Percentiles rank a stretch among this genome's conserved stretches.
These are phyloP conservation scores for Connochaetes taurinus DNA, from an alignment of 2,113 vertebrate species.

Conservation along the genomic window DNA sequence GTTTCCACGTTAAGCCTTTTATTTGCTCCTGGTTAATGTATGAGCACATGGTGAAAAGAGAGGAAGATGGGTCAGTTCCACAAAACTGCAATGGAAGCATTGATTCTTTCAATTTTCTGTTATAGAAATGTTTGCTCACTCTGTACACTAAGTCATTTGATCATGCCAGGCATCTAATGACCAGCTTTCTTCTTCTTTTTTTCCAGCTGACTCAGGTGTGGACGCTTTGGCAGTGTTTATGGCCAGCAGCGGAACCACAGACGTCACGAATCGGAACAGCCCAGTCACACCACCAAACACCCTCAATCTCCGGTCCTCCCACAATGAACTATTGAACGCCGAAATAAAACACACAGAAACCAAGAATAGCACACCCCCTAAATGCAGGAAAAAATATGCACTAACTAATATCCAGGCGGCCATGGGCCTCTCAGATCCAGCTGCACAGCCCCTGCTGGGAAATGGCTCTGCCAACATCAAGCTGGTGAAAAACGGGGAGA, in stretches of 20 bases:
- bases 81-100: background rate
- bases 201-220: conserved; percentile 81
- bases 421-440: conserved; percentile 90
- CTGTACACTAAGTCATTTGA: fast-evolving
- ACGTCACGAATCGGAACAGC: conserved; percentile 85
- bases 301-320: conserved; percentile 93
- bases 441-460: conserved; percentile 81
- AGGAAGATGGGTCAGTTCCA: background rate
- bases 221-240: conserved; percentile 91
- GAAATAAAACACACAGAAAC: conserved; percentile 89
- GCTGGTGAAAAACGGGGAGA: conserved; percentile 97
- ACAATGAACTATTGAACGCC: conserved; percentile 92
- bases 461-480: conserved; percentile 92
- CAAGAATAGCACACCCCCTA: conserved; percentile 88
- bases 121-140: conserved; percentile 15
- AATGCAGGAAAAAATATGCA: conserved; percentile 92
- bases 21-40: background rate
- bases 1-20: background rate
- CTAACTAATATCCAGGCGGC: conserved; percentile 92
- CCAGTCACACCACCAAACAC: conserved; percentile 88
- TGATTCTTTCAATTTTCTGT: background rate
- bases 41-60: background rate
- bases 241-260: conserved; percentile 85
- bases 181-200: conserved; percentile 36
- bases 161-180: background rate